Conservation (phyloP, 1,140 invertebrate species). For the Drosophila setifemur region DNA sequence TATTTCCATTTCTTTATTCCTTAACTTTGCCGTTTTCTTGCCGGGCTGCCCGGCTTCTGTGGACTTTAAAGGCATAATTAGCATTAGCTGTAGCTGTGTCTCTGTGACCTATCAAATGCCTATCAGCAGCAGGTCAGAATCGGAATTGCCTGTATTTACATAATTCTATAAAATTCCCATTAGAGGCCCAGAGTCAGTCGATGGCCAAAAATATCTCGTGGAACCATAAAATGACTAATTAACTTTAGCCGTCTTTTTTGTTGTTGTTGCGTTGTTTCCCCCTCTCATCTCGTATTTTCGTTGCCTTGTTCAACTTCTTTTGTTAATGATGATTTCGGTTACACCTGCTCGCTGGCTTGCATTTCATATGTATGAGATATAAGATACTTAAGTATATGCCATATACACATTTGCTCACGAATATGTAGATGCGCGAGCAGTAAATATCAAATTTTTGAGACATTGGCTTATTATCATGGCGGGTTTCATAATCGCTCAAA, state of each 20-base stretch:
- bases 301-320: constrained; percentile 32
- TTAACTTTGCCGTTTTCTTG: no score
- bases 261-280: no score
- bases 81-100: constrained; percentile 55
- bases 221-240: constrained; percentile 69
- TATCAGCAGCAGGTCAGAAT: constrained; percentile 52
- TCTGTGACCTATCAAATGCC: constrained; percentile 62
- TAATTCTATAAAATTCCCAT: constrained; percentile 75
- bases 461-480: constrained; percentile 29
- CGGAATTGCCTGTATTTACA: constrained; percentile 54
- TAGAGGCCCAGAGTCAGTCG: constrained; percentile 41
- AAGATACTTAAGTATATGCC: not conserved
- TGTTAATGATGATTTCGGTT: constrained; percentile 38
- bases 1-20: constrained; percentile 20
- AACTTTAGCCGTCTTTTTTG: constrained; percentile 61
- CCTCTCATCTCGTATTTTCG: constrained; percentile 18
- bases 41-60: constrained; percentile 4
- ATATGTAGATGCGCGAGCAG: constrained; percentile 18
- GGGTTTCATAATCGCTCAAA: constrained; percentile 66
- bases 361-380: constrained; percentile 19
- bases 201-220: constrained; percentile 31
- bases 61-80: constrained; percentile 54
- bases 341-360: constrained; percentile 33
- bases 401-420: no score
- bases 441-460: constrained; percentile 44